Base-by-base conservation (phyloP, 1,140 invertebrate species). In the Nasonia vitripennis region DNA sequence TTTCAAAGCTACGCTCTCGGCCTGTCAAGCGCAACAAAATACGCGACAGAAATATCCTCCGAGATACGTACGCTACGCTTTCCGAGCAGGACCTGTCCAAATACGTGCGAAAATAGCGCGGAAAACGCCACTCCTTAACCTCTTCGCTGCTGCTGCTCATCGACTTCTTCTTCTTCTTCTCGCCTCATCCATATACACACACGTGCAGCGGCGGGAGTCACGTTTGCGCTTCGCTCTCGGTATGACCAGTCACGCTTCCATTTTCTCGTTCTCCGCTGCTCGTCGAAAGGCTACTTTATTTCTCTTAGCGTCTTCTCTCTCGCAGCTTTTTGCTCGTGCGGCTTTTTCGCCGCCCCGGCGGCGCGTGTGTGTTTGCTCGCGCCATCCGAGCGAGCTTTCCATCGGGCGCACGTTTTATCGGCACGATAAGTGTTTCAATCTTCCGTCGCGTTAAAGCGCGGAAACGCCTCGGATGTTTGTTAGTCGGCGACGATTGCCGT, bases 371-470 rank as follows among this genome's bases (percentile, higher is more conserved):
- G 55, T 62, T 62, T 62, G 55, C 55, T 62, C 55, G 55, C 55
- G 27, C 27, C 27, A 27, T 62, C 20, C 12, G 51, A 17, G 55
- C 51, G 14, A 55, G 51, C 14, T 55, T 55, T 55, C 51, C 51
- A 55, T 62, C 7, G 55, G 17, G 55, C 20, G 55, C 55, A n/a
- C 55, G 55, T n/a, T 62, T 62, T 62, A 62, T 62, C 55, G 55
- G 5, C 41, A 14, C 10, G 17, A 75, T 75, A 75, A 75, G 41
- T 31, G 73, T 75, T 75, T 75, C 37, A 75, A 75, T 75, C 73
- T 75, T 75, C 73, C 41, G 73, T 75, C 73, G 73, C 31, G 14
- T 75, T 75, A 75, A 45, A 45, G 27, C 6, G 55, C 55, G 55
- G 7, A 45, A 45, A 45, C 41, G 41, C 27, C 27, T 45, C 41